Conservation (phyloP, 1,140 invertebrate species). For the Anthonomus grandis region DNA sequence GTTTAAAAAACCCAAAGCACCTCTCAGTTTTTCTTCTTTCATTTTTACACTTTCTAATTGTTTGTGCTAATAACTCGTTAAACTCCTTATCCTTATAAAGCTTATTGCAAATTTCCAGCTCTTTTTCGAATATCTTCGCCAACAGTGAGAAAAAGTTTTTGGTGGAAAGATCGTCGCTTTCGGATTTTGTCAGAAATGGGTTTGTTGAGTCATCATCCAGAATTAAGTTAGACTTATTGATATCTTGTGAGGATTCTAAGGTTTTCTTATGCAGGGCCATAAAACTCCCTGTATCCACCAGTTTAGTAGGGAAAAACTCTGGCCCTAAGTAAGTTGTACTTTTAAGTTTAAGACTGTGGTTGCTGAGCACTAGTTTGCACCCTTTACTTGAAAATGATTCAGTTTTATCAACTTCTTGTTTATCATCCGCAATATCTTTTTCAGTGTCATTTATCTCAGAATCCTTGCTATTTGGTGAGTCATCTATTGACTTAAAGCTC, state of each 20-base stretch:
- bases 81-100: constrained; percentile 34
- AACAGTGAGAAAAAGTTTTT: constrained; percentile 3
- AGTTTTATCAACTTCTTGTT: not conserved
- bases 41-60: constrained; percentile 3
- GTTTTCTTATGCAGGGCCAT: no score
- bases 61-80: not conserved
- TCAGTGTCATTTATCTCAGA: not conserved
- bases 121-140: constrained; percentile 35
- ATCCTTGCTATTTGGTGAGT: not conserved
- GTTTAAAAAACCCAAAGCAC: not conserved
- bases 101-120: constrained; percentile 27
- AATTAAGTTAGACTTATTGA: no score
- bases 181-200: constrained; percentile 1
- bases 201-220: constrained; percentile 12
- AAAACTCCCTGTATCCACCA: no score
- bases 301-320: no score
- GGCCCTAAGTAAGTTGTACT: constrained; percentile 6
- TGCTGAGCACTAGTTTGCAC: constrained; percentile 1
- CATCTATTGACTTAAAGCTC: not conserved
- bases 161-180: not conserved
- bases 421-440: not conserved
- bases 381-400: not conserved
- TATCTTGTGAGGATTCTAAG: no score
- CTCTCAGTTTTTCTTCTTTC: constrained; percentile 5
- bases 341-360: constrained; percentile 6